Evolutionary conservation across 2,113 vertebrate species (phyloP), one percentile per base, ranked within the genome.

Genomic region (Misgurnus anguillicaudatus): DNA sequence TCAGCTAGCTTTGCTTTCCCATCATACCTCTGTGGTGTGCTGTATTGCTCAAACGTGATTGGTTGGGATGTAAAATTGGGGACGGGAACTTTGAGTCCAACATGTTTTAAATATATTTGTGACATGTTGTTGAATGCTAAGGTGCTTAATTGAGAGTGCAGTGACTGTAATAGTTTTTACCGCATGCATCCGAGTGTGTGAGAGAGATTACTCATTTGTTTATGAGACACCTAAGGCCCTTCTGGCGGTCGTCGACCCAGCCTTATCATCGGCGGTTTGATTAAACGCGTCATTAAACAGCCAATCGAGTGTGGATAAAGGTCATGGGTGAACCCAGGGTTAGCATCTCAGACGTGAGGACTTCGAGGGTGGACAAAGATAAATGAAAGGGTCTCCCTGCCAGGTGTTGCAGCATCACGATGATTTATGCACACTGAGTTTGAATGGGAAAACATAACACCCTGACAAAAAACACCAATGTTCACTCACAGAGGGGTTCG

Each of bases 1-100:
- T 84, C 79, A 48, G 82, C 82, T 80, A 9, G 42, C 60, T 64
- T 24, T 81, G 78, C 82, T 81, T 81, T 78, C 75, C 75, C 75
- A 83, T 83, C 82, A 78, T 81, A 55, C 75, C 63, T 69, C 64
- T 68, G 78, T 84, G 74, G 80, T 74, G 74, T 80, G 79, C 75
- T 57, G 78, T 84, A 36, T 58, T 80, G 67, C 79, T 84, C 68
- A 51, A 38, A 38, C 38, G 47, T 83, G 55, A 42, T 73, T 80
- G 78, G 61, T 64, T 78, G 53, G 63, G 51, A 53, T 80, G 70
- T 57, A 63, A 64, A 51, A 76, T 38, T 79, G 67, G 53, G 45
- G 58, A 47, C 2, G 13, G 41, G 63, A 13, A 11, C 76, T 17
- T 75, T 24, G 60, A 61, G 53, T 8, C 11, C 47, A 57, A 9